A percentile compares a stretch with the other conserved stretches of the same genome.
These are phyloP conservation scores for Noctilio leporinus DNA, from an alignment of 2,113 vertebrate genomes.

Conservation along the genomic window DNA sequence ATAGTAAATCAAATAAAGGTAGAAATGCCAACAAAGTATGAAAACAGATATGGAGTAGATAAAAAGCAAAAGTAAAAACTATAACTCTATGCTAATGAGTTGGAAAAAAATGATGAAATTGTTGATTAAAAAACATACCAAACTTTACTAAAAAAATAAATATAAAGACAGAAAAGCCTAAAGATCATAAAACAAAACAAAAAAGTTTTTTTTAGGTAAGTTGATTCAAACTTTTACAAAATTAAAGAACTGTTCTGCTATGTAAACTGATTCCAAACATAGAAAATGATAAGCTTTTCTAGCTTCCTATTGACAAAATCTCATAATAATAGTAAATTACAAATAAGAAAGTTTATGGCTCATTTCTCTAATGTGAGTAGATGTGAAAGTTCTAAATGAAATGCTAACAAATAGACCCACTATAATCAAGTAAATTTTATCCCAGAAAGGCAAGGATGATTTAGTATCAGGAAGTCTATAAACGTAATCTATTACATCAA, in stretches of 20 bases:
- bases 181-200: neutral
- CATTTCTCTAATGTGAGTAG: neutral
- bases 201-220: neutral
- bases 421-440: slow-evolving; percentile 21
- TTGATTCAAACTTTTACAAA: slow-evolving; percentile 19
- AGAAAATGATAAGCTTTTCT: neutral
- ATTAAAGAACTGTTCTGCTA: neutral
- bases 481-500: neutral
- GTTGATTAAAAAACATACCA: neutral
- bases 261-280: neutral
- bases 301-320: neutral
- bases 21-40: neutral
- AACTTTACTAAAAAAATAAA: neutral
- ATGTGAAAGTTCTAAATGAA: neutral
- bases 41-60: neutral
- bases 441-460: neutral
- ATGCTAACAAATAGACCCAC: neutral
- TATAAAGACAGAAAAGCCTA: neutral
- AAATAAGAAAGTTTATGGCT: neutral
- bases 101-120: neutral
- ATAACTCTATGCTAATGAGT: neutral
- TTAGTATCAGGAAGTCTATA: slow-evolving; percentile 35
- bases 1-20: neutral
- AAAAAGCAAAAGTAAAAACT: neutral
- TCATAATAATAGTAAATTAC: neutral